These are phyloP conservation scores for Platalea minor DNA, from an alignment of 2,797 vertebrate species.

Conservation along the genomic window DNA sequence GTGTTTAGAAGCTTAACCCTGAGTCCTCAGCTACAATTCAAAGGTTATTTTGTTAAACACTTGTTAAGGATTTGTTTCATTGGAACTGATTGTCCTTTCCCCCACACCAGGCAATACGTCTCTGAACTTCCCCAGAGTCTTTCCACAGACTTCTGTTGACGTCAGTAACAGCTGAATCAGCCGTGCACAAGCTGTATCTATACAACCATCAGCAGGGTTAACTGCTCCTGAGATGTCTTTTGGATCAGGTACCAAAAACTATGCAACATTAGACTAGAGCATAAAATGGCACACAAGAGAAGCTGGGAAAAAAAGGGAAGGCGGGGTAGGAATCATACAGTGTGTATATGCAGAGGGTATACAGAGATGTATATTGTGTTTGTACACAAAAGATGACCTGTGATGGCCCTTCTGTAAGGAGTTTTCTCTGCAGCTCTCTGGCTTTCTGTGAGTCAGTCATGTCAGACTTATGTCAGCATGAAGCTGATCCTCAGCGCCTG, in stretches of 20 bases:
- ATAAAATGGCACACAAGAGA: not conserved
- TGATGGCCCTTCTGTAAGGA: not conserved
- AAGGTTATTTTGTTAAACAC: not conserved
- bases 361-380: not conserved
- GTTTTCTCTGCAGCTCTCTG: not conserved
- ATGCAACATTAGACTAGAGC: not conserved
- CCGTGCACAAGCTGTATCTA: not conserved
- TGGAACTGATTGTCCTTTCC: not conserved
- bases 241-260: not conserved
- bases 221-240: not conserved
- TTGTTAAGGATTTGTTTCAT: not conserved
- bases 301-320: not conserved
- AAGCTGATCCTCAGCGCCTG: not conserved
- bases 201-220: not conserved
- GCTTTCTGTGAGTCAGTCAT: not conserved
- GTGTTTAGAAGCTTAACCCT: not conserved
- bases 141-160: not conserved
- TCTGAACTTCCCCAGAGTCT: not conserved
- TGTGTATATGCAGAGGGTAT: not conserved
- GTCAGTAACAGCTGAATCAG: not conserved
- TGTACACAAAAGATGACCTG: not conserved
- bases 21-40: not conserved
- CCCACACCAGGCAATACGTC: not conserved
- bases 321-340: not conserved
- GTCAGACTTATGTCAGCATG: not conserved